Base-by-base conservation (phyloP, 2,888 invertebrate genomes). In the Strigamia crassipes region DNA sequence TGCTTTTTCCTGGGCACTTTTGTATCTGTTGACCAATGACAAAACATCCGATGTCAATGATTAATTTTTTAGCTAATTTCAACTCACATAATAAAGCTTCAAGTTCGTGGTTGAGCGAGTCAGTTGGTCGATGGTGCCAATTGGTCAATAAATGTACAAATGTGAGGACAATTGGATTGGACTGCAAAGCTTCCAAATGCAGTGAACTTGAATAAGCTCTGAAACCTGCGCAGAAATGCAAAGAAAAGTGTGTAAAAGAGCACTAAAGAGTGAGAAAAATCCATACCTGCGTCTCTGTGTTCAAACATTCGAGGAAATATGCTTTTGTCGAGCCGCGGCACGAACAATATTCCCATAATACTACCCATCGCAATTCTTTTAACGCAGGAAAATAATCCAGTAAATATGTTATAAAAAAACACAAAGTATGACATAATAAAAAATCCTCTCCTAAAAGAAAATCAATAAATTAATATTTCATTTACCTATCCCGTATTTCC, bases 121-220 rank as follows among this genome's bases (percentile, higher is more conserved):
- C 15, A 15, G 8, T 46, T 13, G 15, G 21, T n/a, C 23, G 5
- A 66, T 23, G 5, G 2, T 21, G n/a, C 21, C 18, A 3, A 27
- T 9, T 73, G 5, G 12, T 27, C 31, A 73, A 73, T 12, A 73
- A 1, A 4, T 9, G 1, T 34, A 80, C 15, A 80, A 80, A 80
- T 12, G 51, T 13, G 5, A 27, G n/a, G 1, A 80, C 23, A n/a
- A 80, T 27, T 21, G 51, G 31, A 31, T 80, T 80, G 10, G 23
- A 12, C 23, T 80, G 80, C 23, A 80, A 5, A 27, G 80, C 80
- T 80, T 80, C 80, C 0, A 80, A 21, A 42, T 51, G 21, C 80
- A 80, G 15, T 23, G 51, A 21, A 27, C 42, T 51, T 2, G 56
- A 31, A 51, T 80, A 80, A 2, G 80, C 80, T 80, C 51, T 80